These are phyloP conservation scores for Strix uralensis DNA, from an alignment of 2,113 vertebrate genomes.

Conservation along the genomic window DNA sequence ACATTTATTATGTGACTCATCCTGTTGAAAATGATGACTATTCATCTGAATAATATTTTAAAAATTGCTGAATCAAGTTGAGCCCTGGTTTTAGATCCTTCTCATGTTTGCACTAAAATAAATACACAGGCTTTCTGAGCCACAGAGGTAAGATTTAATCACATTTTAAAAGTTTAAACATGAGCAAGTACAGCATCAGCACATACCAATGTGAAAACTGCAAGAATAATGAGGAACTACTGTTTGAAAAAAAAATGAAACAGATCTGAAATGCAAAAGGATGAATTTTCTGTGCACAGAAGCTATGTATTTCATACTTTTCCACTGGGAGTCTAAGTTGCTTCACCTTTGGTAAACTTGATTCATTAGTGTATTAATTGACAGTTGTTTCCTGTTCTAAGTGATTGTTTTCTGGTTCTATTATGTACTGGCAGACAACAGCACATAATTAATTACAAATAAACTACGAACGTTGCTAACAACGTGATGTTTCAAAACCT, in stretches of 20 bases:
- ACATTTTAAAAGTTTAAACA: not conserved
- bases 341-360: conserved; percentile 53
- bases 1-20: not conserved
- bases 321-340: not conserved
- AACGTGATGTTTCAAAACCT: not conserved
- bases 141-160: not conserved
- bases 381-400: conserved; percentile 67
- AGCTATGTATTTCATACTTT: not conserved
- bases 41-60: not conserved
- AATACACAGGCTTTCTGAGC: not conserved
- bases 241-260: not conserved
- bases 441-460: conserved; percentile 69
- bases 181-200: not conserved
- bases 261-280: not conserved
- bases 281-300: not conserved
- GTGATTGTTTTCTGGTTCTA: conserved; percentile 61
- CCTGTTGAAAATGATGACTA: not conserved
- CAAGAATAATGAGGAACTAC: not conserved
- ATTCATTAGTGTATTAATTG: conserved; percentile 72
- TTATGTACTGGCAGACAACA: conserved; percentile 59
- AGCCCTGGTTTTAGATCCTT: not conserved
- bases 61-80: not conserved
- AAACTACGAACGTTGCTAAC: conserved; percentile 43
- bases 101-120: conserved; percentile 19
- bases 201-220: not conserved